These are phyloP conservation scores for Nannobrachium achirus DNA, from an alignment of 2,113 vertebrate species.

Conservation along the genomic window DNA sequence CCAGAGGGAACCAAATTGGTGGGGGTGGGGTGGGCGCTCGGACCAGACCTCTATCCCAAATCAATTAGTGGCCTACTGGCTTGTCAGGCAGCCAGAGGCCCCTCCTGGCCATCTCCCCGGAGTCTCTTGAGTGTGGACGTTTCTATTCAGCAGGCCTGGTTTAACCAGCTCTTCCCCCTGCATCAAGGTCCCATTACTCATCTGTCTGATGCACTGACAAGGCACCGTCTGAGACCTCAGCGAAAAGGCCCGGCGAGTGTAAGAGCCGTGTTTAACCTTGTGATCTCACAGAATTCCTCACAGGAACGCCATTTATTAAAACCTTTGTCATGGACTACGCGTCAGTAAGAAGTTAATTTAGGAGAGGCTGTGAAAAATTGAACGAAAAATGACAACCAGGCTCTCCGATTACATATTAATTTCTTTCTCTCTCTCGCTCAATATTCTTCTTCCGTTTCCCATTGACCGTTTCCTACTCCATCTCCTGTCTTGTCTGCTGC, in stretches of 20 bases:
- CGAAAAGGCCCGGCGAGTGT: neutral
- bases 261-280: conserved; percentile 14
- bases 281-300: neutral
- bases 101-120: conserved; percentile 32
- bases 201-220: conserved; percentile 38
- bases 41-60: conserved; percentile 52
- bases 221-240: conserved; percentile 23
- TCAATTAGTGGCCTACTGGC: conserved; percentile 57
- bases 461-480: conserved; percentile 24
- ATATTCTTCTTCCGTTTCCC: neutral
- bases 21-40: neutral
- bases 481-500: conserved; percentile 15
- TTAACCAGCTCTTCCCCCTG: conserved; percentile 13
- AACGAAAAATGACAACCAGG: conserved; percentile 21
- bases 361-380: neutral
- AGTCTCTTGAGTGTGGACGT: conserved; percentile 43
- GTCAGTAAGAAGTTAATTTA: conserved; percentile 21
- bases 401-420: conserved; percentile 8
- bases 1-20: neutral
- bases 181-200: conserved; percentile 47
- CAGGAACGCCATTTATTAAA: neutral
- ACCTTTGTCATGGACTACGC: neutral
- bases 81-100: neutral
- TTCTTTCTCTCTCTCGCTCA: neutral
- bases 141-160: conserved; percentile 38